These are phyloP conservation scores for Wiebesia pumilae DNA, from an alignment of 1,140 invertebrate species.

Conservation along the genomic window DNA sequence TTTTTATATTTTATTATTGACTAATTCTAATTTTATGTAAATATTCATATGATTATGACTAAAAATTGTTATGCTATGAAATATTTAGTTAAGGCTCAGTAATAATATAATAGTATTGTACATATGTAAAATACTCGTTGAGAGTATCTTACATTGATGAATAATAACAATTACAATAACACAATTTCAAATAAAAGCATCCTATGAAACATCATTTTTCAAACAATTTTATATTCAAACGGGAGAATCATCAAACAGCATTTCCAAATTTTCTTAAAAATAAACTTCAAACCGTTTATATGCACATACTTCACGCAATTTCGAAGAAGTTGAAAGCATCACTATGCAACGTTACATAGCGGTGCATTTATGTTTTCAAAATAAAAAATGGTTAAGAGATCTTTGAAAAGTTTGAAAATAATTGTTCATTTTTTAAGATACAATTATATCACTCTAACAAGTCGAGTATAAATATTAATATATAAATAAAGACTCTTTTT, in stretches of 20 bases:
- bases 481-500: no score
- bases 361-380: neutral
- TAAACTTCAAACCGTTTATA: slow-evolving; percentile 8
- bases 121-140: no score
- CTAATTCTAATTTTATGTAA: no score
- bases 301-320: neutral
- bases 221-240: slow-evolving; percentile 1
- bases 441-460: no score
- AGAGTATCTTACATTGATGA: no score
- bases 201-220: neutral
- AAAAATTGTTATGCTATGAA: no score
- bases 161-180: neutral
- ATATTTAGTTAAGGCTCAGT: no score
- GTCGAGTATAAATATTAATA: no score
- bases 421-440: neutral
- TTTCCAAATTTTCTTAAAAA: neutral
- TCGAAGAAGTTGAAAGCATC: neutral
- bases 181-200: neutral
- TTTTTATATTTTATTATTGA: no score
- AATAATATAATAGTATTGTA: no score
- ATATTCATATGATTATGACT: no score
- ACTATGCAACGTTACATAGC: neutral
- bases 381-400: neutral
- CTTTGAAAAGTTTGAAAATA: neutral
- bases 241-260: neutral